phyloP scores from a whole-genome alignment of 2,113 vertebrate genomes.

The Myrmecobius fasciatus region DNA sequence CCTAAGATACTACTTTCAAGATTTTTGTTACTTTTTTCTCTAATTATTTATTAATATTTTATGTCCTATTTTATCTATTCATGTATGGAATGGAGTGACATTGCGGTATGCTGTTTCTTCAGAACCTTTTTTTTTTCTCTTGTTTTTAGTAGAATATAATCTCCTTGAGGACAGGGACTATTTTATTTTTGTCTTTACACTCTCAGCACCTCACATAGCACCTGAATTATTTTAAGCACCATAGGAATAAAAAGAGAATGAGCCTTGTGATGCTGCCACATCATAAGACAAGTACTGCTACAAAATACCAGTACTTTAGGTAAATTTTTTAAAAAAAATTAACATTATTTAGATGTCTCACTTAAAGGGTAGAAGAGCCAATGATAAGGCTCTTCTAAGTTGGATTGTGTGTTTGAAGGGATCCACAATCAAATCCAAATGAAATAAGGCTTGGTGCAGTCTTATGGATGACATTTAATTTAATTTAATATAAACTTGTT shows the following conservation, averaged over 20 bases:
- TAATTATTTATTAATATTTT: background rate
- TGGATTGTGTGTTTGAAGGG: background rate
- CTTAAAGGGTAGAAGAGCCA: background rate
- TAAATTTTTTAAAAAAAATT: too few relatives aligned
- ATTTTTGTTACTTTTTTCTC: background rate
- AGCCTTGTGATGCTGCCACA: background rate
- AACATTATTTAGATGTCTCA: background rate
- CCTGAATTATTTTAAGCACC: rapidly evolving
- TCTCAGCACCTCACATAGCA: background rate
- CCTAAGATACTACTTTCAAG: background rate
- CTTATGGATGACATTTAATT: background rate
- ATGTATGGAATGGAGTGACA: background rate
- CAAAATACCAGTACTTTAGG: too few relatives aligned
- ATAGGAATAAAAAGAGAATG: background rate
- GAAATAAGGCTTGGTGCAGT: background rate
- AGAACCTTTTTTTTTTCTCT: background rate
- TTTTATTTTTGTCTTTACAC: background rate
- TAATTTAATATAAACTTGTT: background rate
- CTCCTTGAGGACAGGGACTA: background rate
- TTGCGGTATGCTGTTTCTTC: background rate
- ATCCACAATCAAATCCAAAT: background rate
- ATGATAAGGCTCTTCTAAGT: background rate
- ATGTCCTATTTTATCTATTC: background rate
- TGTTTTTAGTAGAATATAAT: background rate
- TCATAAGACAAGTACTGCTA: background rate